Conservation (phyloP, 2,113 vertebrate species). For the Nettapus auritus region DNA sequence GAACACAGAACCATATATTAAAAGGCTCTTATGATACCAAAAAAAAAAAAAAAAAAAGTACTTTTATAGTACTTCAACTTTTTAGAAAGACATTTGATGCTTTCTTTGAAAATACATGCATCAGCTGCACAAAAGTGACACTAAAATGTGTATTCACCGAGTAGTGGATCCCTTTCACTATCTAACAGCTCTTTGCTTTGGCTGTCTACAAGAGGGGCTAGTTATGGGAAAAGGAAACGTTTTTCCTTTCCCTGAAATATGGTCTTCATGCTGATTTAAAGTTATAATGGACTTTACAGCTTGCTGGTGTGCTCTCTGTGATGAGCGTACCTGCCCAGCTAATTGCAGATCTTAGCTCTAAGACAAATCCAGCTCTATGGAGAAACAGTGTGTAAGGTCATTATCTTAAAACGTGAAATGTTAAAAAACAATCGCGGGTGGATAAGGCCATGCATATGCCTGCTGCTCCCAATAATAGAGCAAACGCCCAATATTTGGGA, state of each 20-base stretch:
- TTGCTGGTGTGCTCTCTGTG: accelerated
- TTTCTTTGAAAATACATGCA: not conserved
- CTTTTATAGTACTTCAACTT: not conserved
- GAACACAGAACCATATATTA: not conserved
- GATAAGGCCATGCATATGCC: accelerated
- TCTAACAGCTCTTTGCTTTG: not conserved
- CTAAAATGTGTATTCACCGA: not conserved
- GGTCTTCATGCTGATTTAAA: not conserved
- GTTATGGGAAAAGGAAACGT: not conserved
- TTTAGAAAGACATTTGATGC: not conserved
- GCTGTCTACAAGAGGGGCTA: not conserved
- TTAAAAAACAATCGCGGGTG: not conserved
- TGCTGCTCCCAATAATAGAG: not conserved
- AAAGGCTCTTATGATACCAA: not conserved
- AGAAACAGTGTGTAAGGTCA: not conserved
- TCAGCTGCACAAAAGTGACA: not conserved
- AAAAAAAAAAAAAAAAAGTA: not conserved
- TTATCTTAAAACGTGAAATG: not conserved
- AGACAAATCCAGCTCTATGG: not conserved
- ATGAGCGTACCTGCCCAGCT: too few relatives aligned
- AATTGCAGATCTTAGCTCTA: too few relatives aligned
- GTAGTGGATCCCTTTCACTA: not conserved
- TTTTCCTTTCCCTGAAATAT: not conserved
- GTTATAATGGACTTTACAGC: not conserved
- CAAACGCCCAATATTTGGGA: not conserved